Percentiles rank a stretch among this genome's conserved stretches.
These are phyloP conservation scores for Clepsis dumicolana DNA, from an alignment of 2,888 invertebrate species.

Conservation along the genomic window DNA sequence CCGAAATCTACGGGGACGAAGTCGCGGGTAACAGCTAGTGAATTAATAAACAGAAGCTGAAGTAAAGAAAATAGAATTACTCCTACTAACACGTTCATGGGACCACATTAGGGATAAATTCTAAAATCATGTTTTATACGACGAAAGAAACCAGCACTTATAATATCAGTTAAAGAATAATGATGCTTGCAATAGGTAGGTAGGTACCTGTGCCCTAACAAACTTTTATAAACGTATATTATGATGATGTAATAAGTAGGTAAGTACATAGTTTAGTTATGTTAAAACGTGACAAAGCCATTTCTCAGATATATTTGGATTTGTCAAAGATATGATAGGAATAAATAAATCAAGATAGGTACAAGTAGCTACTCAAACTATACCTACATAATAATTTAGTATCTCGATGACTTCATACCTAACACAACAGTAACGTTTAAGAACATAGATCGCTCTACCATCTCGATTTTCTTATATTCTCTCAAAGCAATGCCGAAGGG, in stretches of 20 bases:
- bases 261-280: no score
- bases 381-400: background rate
- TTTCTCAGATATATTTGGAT: conserved; percentile 5
- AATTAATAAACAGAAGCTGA: no score
- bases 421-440: no score
- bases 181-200: background rate
- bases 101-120: background rate
- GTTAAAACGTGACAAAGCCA: background rate
- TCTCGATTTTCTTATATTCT: no score
- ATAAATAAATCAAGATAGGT: background rate
- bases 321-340: background rate
- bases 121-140: background rate
- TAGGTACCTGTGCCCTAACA: background rate
- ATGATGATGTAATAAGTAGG: background rate
- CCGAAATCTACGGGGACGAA: no score
- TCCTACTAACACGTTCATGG: no score
- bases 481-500: no score
- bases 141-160: no score
- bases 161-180: background rate
- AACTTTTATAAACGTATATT: background rate
- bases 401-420: no score
- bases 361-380: background rate
- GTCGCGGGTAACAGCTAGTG: no score
- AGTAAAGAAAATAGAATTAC: no score
- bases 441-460: no score